Evolutionary conservation across 2,113 vertebrate genomes (phyloP), one percentile per base, ranked within the genome.

Genomic region (Tichodroma muraria): DNA sequence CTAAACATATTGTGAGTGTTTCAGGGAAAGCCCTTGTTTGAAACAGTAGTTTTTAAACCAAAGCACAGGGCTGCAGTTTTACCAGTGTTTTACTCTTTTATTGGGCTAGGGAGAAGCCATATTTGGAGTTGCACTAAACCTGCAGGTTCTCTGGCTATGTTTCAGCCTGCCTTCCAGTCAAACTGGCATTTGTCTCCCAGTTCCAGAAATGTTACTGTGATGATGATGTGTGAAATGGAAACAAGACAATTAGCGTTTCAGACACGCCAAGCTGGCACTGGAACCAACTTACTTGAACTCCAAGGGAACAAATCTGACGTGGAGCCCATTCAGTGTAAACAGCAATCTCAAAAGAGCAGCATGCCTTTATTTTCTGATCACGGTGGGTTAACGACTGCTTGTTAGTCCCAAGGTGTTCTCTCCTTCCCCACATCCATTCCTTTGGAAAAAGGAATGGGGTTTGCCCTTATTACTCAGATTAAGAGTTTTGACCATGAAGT

Each of bases 141-240:
- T 95, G 78, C 78, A 95, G 49, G 56, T 91, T 61, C 47, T 75
- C 69, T 93, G 87, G 65, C 61, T 64, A 30, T 47, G 13, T 85
- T 89, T 87, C 53, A 75, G 53, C 30, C 61, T 84, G 35, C 53
- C 65, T 75, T 50, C 52, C 86, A 81, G 38, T 63, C 73, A 70
- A 80, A 68, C n/a, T 50, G 53, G 52, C 72, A 71, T 81, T 91
- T 78, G 49, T 63, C 17, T 88, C 53, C 71, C 42, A n/a, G 54
- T 52, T 91, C 53, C 61, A 84, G 81, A 87, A 87, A 69, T 59
- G 79, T 80, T 90, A 40, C 52, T 80, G 77, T 77, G 91, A 57
- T 75, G 89, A 92, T 54, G 93, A 60, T 66, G 38, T 78, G 89
- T 94, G 91, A 89, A 83, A 78, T 52, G 56, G 52, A 90, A 95